Conservation (phyloP, 1,140 invertebrate genomes). For the Drosophila kikkawai region DNA sequence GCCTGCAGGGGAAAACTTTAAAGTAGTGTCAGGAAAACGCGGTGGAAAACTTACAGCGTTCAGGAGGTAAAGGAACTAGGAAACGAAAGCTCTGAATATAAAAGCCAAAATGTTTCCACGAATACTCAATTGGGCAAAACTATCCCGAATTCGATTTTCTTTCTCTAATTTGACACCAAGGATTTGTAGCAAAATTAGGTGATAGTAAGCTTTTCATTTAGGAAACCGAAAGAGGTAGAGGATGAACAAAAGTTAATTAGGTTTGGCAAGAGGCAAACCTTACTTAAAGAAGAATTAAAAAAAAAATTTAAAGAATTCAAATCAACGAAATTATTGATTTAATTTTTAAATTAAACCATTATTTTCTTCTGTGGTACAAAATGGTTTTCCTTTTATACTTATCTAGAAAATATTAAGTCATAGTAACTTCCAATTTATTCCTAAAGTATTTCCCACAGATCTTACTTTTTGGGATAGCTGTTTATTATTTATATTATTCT, state of each 20-base stretch:
- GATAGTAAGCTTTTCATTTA: background rate
- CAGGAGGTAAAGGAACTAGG: background rate
- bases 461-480: background rate
- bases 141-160: background rate
- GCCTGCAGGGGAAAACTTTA: slow-evolving; percentile 4
- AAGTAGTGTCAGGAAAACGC: slow-evolving; percentile 7
- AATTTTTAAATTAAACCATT: background rate
- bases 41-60: background rate
- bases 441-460: background rate
- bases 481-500: slow-evolving; percentile 2
- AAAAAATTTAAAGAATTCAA: background rate
- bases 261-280: no score
- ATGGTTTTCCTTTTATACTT: background rate
- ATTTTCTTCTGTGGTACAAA: no score
- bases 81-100: background rate
- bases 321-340: background rate
- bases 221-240: background rate
- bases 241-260: background rate
- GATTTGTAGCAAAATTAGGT: background rate
- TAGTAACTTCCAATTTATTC: background rate
- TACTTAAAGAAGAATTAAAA: background rate
- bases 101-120: background rate
- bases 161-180: background rate
- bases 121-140: background rate
- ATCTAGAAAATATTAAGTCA: background rate